phyloP scores from a whole-genome alignment of 2,888 invertebrate genomes.

The Drosophila helvetica region DNA sequence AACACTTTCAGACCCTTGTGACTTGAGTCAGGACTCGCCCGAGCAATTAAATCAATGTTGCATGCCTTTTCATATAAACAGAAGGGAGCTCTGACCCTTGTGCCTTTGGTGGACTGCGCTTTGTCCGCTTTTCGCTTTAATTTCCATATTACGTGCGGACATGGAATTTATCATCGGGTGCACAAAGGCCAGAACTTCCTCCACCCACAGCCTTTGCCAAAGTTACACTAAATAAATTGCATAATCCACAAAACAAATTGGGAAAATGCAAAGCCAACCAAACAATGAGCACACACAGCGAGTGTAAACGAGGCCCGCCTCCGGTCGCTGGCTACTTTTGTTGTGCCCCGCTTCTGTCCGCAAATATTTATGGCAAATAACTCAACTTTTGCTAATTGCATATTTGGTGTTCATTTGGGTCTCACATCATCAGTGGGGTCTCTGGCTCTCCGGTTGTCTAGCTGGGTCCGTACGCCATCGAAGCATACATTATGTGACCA shows the following conservation, averaged over 20 bases:
- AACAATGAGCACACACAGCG: conserved; percentile 51
- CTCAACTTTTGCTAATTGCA: conserved; percentile 76
- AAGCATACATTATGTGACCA: not conserved
- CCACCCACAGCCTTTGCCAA: conserved; percentile 24
- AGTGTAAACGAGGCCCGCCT: conserved; percentile 7
- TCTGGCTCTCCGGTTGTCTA: too few relatives aligned
- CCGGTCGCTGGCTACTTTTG: conserved; percentile 49
- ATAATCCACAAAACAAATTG: conserved; percentile 69
- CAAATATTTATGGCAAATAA: conserved; percentile 75
- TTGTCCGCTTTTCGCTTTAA: conserved; percentile 54
- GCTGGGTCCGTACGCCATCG: not conserved
- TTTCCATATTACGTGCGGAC: conserved; percentile 79
- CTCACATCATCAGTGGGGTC: conserved; percentile 37
- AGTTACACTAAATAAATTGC: conserved; percentile 69
- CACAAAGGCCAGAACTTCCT: not conserved
- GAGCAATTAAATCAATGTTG: conserved; percentile 29
- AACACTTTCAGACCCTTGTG: not conserved
- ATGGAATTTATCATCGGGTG: conserved; percentile 73
- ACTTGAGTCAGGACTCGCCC: not conserved
- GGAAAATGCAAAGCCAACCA: conserved; percentile 63
- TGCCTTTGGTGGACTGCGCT: conserved; percentile 3
- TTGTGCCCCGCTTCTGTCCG: conserved; percentile 48
- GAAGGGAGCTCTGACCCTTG: not conserved
- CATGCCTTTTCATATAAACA: conserved; percentile 9
- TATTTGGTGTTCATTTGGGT: conserved; percentile 77